These are phyloP conservation scores for Ellobium chinense DNA, from an alignment of 2,888 invertebrate species.

Conservation along the genomic window DNA sequence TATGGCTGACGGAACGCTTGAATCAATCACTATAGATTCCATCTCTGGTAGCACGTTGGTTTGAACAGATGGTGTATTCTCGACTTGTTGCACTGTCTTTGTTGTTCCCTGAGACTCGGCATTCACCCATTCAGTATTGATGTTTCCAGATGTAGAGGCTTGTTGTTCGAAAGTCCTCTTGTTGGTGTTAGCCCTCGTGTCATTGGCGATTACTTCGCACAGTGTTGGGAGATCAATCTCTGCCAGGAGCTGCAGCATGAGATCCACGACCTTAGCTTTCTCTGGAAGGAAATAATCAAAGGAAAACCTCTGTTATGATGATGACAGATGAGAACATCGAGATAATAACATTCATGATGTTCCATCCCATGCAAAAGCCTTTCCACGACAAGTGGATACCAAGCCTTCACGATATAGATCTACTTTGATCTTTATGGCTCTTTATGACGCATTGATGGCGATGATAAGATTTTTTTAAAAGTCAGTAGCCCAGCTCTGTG, in stretches of 20 bases:
- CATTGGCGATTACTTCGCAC: constrained; percentile 46
- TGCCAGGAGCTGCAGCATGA: constrained; percentile 49
- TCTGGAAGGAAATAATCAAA: constrained; percentile 33
- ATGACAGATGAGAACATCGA: no score
- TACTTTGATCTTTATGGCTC: no score
- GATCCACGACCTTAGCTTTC: constrained; percentile 43
- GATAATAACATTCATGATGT: no score
- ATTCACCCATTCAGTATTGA: no score
- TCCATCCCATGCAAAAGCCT: no score
- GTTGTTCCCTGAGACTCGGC: not conserved
- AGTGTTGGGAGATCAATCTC: constrained; percentile 53
- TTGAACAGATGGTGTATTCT: not conserved
- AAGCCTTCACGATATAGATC: no score
- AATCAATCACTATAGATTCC: not conserved
- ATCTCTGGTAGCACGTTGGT: not conserved
- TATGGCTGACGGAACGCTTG: not conserved
- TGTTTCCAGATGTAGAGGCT: not conserved
- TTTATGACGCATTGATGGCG: no score
- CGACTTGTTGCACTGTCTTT: not conserved
- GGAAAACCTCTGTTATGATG: not conserved
- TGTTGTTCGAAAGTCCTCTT: not conserved
- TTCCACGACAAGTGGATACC: no score
- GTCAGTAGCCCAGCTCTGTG: no score
- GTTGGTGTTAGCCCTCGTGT: not conserved
- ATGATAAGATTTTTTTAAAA: no score